These are phyloP conservation scores for Lerista edwardsae DNA, from an alignment of 2,797 vertebrate species.

Conservation along the genomic window DNA sequence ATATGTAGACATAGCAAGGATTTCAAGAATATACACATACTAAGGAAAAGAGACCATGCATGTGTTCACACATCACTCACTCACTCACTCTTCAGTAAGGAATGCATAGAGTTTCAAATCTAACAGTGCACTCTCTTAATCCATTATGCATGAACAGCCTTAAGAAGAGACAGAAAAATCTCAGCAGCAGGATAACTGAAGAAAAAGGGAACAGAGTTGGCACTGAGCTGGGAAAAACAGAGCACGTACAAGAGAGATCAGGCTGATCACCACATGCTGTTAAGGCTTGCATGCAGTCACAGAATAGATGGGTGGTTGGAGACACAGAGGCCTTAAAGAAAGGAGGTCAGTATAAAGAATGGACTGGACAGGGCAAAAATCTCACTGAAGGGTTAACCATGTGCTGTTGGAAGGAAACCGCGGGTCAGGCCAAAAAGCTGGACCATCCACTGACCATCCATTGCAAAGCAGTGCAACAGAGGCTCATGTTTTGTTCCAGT, in stretches of 20 bases:
- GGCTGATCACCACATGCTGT: too few relatives aligned
- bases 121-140: not conserved
- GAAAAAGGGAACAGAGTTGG: not conserved
- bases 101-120: not conserved
- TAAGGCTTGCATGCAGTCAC: too few relatives aligned
- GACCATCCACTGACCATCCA: too few relatives aligned
- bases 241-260: not conserved
- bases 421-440: not conserved
- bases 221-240: not conserved
- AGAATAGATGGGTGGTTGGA: too few relatives aligned
- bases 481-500: not conserved
- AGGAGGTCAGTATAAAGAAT: not conserved
- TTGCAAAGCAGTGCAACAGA: too few relatives aligned
- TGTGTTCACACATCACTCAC: not conserved
- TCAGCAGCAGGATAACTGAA: not conserved
- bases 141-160: not conserved
- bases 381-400: not conserved
- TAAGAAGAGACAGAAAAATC: not conserved
- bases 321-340: too few relatives aligned
- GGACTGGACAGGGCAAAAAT: too few relatives aligned
- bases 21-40: too few relatives aligned
- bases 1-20: not conserved
- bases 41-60: too few relatives aligned
- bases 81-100: not conserved
- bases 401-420: not conserved